Conservation (phyloP, 2,888 invertebrate genomes). For the Machimus atricapillus region DNA sequence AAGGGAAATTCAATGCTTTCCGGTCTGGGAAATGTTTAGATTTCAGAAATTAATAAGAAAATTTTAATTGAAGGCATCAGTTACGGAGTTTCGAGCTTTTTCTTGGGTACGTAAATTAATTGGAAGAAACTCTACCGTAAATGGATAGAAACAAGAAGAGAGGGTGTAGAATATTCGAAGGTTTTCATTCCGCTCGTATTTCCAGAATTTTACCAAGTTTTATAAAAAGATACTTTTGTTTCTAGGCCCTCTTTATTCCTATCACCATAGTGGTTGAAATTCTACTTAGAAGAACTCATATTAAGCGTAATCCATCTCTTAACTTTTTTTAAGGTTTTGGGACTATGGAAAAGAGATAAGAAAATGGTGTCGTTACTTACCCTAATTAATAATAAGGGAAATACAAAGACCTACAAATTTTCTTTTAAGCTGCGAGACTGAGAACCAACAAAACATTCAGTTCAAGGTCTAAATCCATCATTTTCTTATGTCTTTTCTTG, state of each 20-base stretch:
- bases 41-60: conserved; percentile 6
- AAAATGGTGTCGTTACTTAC: background rate
- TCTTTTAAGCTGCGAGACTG: background rate
- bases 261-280: background rate
- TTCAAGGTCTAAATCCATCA: background rate
- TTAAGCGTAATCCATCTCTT: background rate
- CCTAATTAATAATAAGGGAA: background rate
- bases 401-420: background rate
- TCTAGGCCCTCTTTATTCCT: background rate
- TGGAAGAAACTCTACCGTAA: background rate
- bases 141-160: background rate
- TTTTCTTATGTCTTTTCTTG: background rate
- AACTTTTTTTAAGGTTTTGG: background rate
- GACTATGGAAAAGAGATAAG: background rate
- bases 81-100: background rate
- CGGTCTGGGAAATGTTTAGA: background rate
- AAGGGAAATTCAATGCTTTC: background rate
- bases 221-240: background rate
- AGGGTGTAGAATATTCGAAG: background rate
- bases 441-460: background rate
- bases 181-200: background rate
- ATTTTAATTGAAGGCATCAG: conserved; percentile 27
- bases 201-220: background rate
- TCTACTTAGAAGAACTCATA: background rate
- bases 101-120: background rate